Evolutionary conservation across 2,113 vertebrate genomes (phyloP), one percentile per base, ranked within the genome.

Genomic region (Bos javanicus): DNA sequence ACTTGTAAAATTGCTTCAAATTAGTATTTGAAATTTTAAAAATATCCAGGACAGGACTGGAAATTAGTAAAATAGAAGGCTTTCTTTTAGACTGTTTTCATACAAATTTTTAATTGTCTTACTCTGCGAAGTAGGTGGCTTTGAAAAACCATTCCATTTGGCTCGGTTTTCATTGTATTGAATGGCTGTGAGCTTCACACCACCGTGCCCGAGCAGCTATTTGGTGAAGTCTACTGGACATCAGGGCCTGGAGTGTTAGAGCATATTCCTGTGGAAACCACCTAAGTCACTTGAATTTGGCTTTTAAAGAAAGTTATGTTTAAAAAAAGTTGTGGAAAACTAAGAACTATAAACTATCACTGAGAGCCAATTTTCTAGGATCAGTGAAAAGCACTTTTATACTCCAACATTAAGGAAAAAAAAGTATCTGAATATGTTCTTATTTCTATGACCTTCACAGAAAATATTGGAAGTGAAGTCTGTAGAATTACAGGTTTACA

Each of bases 381-480:
- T 98, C 86, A 91, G 78, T 97, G 95, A 97, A 98, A 98, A 98
- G 97, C 93, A 98, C 97, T 97, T 97, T 98, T 96, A 96, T 97
- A 96, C 50, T 94, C 93, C 89, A 82, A 97, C 91, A 90, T 94
- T 97, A 95, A 94, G 94, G 94, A 3, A 92, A 95, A 95, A 94
- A 92, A 95, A 43, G 46, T 57, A 93, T 74, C 91, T 97, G 95
- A 98, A 90, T 97, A 92, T 97, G 95, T 97, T 95, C 94, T 90
- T 98, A 96, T 98, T 98, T 97, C 90, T 56, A 57, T 97, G 92
- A 96, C 96, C 95, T 95, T 98, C 97, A 96, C 86, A 93, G 96
- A 97, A 98, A 96, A 96, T 94, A 93, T 82, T 97, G 26, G 71
- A 97, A 95, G 91, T 95, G 78, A 87, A 97, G 74, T 93, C 94